Evolutionary conservation across 2,113 vertebrate species (phyloP), one percentile per base, ranked within the genome.

Genomic region (Aphyosemion australe): DNA sequence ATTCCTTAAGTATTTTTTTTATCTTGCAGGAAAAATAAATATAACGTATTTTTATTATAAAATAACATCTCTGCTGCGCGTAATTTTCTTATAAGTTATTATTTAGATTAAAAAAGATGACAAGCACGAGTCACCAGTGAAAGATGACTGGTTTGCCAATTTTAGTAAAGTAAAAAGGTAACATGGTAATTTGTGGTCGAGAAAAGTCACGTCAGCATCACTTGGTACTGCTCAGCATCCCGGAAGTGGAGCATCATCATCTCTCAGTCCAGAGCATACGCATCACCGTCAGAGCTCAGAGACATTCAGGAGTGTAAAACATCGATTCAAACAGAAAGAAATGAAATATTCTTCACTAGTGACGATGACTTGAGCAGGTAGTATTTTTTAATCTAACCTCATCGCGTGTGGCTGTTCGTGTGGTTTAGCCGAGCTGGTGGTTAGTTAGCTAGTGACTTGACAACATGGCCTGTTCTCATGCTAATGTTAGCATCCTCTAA

Each of bases 391-490:
- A 16, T n/a, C 26, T 43, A 12, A 6, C 20, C 50, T 18, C 1
- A 14, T 39, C 6, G 13, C 37, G 15, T 56, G 50, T 39, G 0
- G 6, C n/a, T 26, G 51, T 34, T 65, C n/a, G 52, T 45, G 55
- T 72, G 20, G 21, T 32, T 43, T 45, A 8, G 18, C 61, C 49
- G n/a, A 50, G 39, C 63, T n/a, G 34, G 61, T 71, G 80, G 21
- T 26, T 61, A 74, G 83, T 78, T 86, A 86, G 86, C 81, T 60
- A 61, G 69, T 77, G 82, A 78, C 76, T 67, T 84, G 81, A 82
- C 79, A 75, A 84, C 89, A 83, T 82, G 87, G 89, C 89, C 89
- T 87, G 74, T 75, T 67, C 68, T 64, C 43, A 14, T 55, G 87
- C 85, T 89, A 79, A 82, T 57, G 78, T 69, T 87, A 86, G 75